Base-by-base conservation (phyloP, 1,140 invertebrate genomes). In the Lanistes nyassanus region DNA sequence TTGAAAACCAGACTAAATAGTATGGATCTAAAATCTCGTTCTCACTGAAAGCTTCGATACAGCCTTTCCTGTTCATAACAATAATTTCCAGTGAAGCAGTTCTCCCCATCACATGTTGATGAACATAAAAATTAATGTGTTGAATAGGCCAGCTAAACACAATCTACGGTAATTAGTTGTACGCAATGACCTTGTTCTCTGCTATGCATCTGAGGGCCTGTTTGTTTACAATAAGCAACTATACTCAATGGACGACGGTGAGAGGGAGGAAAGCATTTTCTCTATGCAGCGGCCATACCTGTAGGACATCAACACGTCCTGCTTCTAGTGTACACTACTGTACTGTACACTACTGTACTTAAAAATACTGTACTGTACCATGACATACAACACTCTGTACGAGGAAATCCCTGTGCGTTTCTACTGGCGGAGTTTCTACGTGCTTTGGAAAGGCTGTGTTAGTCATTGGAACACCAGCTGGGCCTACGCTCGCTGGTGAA, bases 161-260 rank as follows among this genome's bases (percentile, higher is more conserved):
- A n/a, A n/a, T n/a, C n/a, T n/a, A n/a, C n/a, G n/a, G n/a, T n/a
- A n/a, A n/a, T n/a, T n/a, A n/a, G 31, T 16, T 64, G 31, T 11
- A 16, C 11, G 31, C 29, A 31, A 64, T 64, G 31, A 64, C 29
- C 11, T 11, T 72, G 51, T 65, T 72, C 51, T 65, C 60, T 42
- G 60, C 60, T 42, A 69, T 69, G 47, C 13, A 42, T 16, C 47
- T 69, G 67, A 42, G 47, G 67, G 37, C 37, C 16, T 42, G 47
- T 16, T 42, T 69, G 67, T 13, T 69, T 16, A 69, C 37, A 36
- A 69, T 69, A 36, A 69, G 47, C 16, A 69, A 16, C 16, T 11
- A 36, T 16, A 69, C 29, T 23, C 16, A 36, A 34, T 19, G 11
- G 60, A 64, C 29, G 60, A 64, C 29, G 29, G 31, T 64, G 60